Base-by-base conservation (phyloP, 2,797 vertebrate genomes). In the Natrix natrix region DNA sequence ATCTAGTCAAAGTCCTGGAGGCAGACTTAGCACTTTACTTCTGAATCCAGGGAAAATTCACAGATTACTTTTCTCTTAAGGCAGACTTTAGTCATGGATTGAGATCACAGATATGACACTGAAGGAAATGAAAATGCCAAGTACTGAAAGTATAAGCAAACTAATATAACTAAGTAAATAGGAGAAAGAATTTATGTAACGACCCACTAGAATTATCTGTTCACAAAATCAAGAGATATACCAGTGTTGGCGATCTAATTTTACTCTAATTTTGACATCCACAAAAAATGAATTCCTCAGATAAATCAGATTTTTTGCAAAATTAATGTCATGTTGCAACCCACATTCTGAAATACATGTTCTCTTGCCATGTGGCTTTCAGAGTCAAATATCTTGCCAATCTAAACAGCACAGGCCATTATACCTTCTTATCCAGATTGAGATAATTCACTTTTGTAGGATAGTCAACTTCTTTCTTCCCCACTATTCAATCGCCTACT, bases 401-500 rank as follows among this genome's bases (percentile, higher is more conserved):
- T 5, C 12, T 60, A 69, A 89, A 88, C 92, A 93, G 52, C 94
- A 93, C 92, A 96, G 55, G 91, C 95, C 94, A 97, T 97, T 74
- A 74, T 87, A 95, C 28, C 96, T 91, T 93, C 94, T 94, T 91
- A 94, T 96, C 95, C 89, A 96, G 93, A 93, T 95, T 97, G 89
- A 90, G 92, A 95, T 96, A 97, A 97, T 97, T 97, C 97, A 98
- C 90, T 95, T 93, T 90, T 93, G 17, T 90, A 96, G 91, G 90
- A 92, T 92, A 94, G 93, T 83, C 91, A 5, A 95, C 96, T 96
- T 74, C 26, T 92, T 96, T 94, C 26, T 92, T 96, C 93, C 92
- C 13, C 93, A 88, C 93, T 90, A 93, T 3, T 0, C 94, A 93
- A 96, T 97, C 95, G 95, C 92, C 94, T 37, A 87, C 10, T 94